These are phyloP conservation scores for Hydractinia symbiolongicarpus DNA, from an alignment of 30 jellyfish, hydroid and myxozoan species.

Conservation along the genomic window DNA sequence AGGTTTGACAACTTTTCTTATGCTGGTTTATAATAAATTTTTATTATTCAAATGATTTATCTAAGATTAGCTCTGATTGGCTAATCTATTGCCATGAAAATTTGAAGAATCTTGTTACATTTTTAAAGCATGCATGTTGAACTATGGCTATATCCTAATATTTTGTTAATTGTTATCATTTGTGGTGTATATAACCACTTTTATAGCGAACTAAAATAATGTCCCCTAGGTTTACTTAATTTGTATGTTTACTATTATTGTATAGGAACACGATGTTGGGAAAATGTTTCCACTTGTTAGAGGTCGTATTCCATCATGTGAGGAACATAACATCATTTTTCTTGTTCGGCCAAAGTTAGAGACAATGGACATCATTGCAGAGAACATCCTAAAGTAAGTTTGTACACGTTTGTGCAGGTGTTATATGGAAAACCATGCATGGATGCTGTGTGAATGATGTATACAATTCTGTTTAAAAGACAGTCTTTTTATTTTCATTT, in stretches of 20 bases:
- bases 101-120: too few relatives aligned
- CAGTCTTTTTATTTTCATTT: too few relatives aligned
- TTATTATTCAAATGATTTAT: not conserved
- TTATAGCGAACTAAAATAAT: too few relatives aligned
- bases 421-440: not conserved
- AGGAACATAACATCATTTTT: slow-evolving; percentile 71
- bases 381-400: slow-evolving; percentile 35
- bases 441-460: too few relatives aligned
- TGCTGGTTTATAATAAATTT: not conserved
- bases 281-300: slow-evolving; percentile 77
- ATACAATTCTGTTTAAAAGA: too few relatives aligned
- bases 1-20: slow-evolving; percentile 3
- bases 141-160: too few relatives aligned
- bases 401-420: not conserved
- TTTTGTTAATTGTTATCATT: too few relatives aligned
- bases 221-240: too few relatives aligned
- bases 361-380: slow-evolving; percentile 83
- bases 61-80: not conserved
- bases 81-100: too few relatives aligned
- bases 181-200: too few relatives aligned
- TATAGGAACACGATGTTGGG: slow-evolving; percentile 93
- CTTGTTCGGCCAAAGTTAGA: slow-evolving; percentile 87
- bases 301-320: slow-evolving; percentile 82
- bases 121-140: too few relatives aligned
- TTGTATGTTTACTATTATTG: too few relatives aligned